Evolutionary conservation across 2,113 vertebrate species (phyloP), one percentile per base, ranked within the genome.

Genomic region (Rafetus swinhoei): DNA sequence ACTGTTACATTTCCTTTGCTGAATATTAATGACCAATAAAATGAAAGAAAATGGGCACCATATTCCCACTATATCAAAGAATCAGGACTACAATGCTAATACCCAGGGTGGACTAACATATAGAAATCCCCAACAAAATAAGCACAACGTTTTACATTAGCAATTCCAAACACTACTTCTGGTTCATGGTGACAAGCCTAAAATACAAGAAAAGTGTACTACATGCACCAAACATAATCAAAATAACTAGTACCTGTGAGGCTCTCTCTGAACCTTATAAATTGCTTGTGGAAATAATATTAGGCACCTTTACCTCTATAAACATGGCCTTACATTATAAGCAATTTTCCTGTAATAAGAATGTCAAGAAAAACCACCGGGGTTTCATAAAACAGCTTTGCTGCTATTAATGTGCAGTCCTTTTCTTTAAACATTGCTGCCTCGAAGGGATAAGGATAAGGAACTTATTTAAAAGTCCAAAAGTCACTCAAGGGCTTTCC

Each of bases 1-100:
- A 96, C 93, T 89, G 82, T 93, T 95, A 91, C 50, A 93, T 94
- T 87, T 69, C 86, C 82, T 93, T 95, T 91, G 91, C 95, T 86
- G 95, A 97, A 94, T 65, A 90, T 95, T 95, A 93, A 95, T 0
- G 1, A 84, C 22, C 88, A 22, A 65, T 29, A 86, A 82, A 95
- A 56, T 79, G 82, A 65, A 83, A 97, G 93, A 86, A 97, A 96
- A 95, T 87, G 85, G 59, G 39, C 22, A 91, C n/a, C 59, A 60
- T 93, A 84, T 92, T 82, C 95, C 59, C 85, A 22, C 2, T 84
- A 81, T 81, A 84, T 84, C 91, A 91, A 39, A 35, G 53, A 16
- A 77, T 54, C 59, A 35, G 55, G 39, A 74, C 55, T 93, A 3
- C 88, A 74, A 16, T 32, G 55, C 15, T 55, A 82, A 5, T 12